These are phyloP conservation scores for Ophion costatus DNA, from an alignment of 2,888 invertebrate genomes.

Conservation along the genomic window DNA sequence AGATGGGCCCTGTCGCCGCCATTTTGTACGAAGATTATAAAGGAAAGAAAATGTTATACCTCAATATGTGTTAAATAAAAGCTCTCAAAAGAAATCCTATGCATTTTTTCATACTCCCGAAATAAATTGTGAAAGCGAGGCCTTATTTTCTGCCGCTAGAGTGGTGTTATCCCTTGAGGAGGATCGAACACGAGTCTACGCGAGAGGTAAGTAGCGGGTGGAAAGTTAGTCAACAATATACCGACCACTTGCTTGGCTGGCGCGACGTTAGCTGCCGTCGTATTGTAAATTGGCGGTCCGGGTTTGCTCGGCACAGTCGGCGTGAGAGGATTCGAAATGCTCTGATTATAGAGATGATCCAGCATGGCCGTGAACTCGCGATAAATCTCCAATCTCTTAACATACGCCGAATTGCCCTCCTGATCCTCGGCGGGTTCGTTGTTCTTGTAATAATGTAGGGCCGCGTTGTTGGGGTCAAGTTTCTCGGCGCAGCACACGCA, in stretches of 20 bases:
- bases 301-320: slow-evolving; percentile 83
- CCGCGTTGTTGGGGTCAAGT: slow-evolving; percentile 95
- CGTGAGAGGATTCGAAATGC: slow-evolving; percentile 83
- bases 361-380: slow-evolving; percentile 93
- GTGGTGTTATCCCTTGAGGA: too few relatives aligned
- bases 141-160: too few relatives aligned
- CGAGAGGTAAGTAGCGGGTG: neutral
- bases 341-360: slow-evolving; percentile 88
- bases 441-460: slow-evolving; percentile 93
- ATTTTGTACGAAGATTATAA: too few relatives aligned
- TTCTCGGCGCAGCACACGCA: slow-evolving; percentile 93
- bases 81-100: too few relatives aligned
- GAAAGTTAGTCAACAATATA: slow-evolving; percentile 12
- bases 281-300: slow-evolving; percentile 78
- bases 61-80: too few relatives aligned
- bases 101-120: too few relatives aligned
- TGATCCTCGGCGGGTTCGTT: slow-evolving; percentile 93
- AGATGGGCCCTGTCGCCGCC: too few relatives aligned
- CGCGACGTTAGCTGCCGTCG: slow-evolving; percentile 69
- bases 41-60: too few relatives aligned
- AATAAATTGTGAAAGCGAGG: too few relatives aligned
- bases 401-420: slow-evolving; percentile 91
- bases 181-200: too few relatives aligned
- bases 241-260: slow-evolving; percentile 80
- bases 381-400: slow-evolving; percentile 94